These are phyloP conservation scores for Steinernema carpocapsae DNA, from an alignment of 2,888 invertebrate species.

Conservation along the genomic window DNA sequence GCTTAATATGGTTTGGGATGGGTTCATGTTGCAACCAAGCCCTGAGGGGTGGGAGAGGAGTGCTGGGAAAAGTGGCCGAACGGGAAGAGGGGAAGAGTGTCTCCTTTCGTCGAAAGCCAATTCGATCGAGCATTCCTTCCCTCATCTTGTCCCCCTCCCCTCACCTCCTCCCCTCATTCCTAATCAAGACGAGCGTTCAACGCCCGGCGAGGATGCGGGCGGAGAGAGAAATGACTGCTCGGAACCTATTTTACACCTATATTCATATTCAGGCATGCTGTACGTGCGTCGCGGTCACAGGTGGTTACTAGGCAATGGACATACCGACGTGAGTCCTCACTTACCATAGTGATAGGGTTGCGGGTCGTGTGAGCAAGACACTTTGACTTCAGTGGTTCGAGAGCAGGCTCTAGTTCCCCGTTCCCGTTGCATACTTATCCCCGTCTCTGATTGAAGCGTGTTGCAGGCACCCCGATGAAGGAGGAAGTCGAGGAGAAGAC, in stretches of 20 bases:
- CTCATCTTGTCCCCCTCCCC: constrained; percentile 29
- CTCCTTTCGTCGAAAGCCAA: constrained; percentile 35
- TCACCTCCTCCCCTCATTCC: constrained; percentile 35
- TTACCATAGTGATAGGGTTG: constrained; percentile 34
- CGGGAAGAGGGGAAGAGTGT: constrained; percentile 26
- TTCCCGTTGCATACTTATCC: not conserved
- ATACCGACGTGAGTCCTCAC: constrained; percentile 35
- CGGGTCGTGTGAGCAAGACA: constrained; percentile 23
- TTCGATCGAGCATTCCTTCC: constrained; percentile 35
- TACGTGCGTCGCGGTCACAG: constrained; percentile 34
- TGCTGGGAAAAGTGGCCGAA: not conserved
- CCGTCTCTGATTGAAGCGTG: no score
- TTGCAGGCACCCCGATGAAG: constrained; percentile 27
- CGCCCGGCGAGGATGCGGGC: constrained; percentile 35
- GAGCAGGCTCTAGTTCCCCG: constrained; percentile 6
- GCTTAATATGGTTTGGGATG: not conserved
- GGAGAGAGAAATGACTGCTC: constrained; percentile 34
- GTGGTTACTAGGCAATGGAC: constrained; percentile 34
- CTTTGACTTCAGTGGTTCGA: constrained; percentile 14
- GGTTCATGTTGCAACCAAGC: constrained; percentile 31
- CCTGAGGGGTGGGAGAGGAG: constrained; percentile 8
- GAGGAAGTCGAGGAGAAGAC: constrained; percentile 33
- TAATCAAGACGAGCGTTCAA: constrained; percentile 35
- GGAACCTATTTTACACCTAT: constrained; percentile 35
- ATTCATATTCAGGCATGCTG: constrained; percentile 34